Percentiles rank a stretch among this genome's conserved stretches.
Evolutionary conservation across 1,140 invertebrate species (phyloP).

Genomic region (Manduca sexta): DNA sequence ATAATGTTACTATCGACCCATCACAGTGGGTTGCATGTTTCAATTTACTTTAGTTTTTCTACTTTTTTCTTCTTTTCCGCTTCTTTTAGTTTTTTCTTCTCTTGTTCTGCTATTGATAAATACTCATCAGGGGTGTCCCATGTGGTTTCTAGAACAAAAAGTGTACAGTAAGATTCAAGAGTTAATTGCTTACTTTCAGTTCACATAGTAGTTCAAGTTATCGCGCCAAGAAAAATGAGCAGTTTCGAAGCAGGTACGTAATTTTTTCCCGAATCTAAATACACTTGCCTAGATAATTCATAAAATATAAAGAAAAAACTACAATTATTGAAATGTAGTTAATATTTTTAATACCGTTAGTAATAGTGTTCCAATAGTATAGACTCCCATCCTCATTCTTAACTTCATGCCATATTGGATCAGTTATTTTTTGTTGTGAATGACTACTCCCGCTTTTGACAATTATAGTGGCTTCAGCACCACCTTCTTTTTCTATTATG

Average conservation of each 20-base stretch:
- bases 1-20: no score
- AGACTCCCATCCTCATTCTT: conserved; percentile 79
- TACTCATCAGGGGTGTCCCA: conserved; percentile 59
- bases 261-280: no score
- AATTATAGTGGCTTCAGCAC: conserved; percentile 9
- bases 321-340: background rate
- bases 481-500: background rate
- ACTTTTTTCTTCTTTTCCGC: conserved; percentile 30
- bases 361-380: conserved; percentile 86
- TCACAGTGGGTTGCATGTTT: no score
- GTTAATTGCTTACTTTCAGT: background rate
- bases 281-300: no score
- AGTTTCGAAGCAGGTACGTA: no score
- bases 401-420: conserved; percentile 79
- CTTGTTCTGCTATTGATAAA: conserved; percentile 49
- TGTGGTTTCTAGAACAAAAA: conserved; percentile 45
- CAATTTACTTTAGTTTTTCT: conserved; percentile 34
- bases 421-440: conserved; percentile 1
- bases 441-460: conserved; percentile 6
- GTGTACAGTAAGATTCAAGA: background rate
- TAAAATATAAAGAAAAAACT: no score
- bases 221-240: no score
- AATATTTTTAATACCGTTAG: conserved; percentile 74
- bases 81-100: conserved; percentile 48
- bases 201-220: no score